Percentiles rank a stretch among this genome's conserved stretches.
phyloP scores from a whole-genome alignment of 2,113 vertebrate species.

The Gymnobelideus leadbeateri region DNA sequence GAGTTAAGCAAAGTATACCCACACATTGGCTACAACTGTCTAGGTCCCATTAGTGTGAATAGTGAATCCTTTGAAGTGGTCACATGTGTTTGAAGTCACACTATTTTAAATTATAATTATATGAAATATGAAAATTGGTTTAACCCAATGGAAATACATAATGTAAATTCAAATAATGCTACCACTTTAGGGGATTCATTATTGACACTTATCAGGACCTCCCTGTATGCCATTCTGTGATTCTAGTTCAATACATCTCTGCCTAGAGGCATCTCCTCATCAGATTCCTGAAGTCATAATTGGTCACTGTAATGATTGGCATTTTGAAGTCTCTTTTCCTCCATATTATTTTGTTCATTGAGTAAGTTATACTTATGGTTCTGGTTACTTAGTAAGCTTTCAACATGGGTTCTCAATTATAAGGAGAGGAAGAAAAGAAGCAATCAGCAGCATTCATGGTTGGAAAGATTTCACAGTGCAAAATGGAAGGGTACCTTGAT shows the following conservation, averaged over 20 bases:
- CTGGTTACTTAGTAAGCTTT: slow-evolving; percentile 61
- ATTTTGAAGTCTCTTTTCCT: neutral
- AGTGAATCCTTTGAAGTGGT: neutral
- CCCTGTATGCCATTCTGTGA: neutral
- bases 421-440: slow-evolving; percentile 23
- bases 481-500: neutral
- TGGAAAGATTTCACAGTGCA: slow-evolving; percentile 9
- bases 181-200: neutral
- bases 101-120: no score
- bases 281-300: neutral
- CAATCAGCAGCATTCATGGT: slow-evolving; percentile 45
- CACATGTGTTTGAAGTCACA: neutral
- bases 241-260: neutral
- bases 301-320: neutral
- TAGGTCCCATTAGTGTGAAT: neutral
- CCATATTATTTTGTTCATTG: neutral
- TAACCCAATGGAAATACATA: neutral
- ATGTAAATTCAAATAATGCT: no score
- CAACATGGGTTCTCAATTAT: slow-evolving; percentile 35
- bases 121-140: neutral
- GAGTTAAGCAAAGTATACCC: neutral
- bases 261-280: neutral
- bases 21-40: neutral
- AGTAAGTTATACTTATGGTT: neutral
- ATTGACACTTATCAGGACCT: neutral